A percentile compares a stretch with the other conserved stretches of the same genome.
Evolutionary conservation across 2,113 vertebrate species (phyloP).

Genomic region (Anarhynchus alexandrinus): DNA sequence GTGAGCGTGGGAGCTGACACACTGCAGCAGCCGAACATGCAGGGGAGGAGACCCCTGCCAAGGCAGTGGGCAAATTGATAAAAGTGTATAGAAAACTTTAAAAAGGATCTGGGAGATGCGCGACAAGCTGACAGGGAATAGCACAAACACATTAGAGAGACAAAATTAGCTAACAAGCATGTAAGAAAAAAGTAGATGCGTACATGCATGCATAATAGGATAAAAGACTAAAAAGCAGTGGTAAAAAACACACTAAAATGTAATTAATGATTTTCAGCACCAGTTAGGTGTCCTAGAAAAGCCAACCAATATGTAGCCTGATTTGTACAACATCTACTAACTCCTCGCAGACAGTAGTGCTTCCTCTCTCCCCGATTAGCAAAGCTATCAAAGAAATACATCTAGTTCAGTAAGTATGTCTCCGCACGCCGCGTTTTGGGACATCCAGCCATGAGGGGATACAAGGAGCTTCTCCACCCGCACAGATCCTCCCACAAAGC

Average conservation of each 20-base stretch:
- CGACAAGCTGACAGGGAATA: not conserved
- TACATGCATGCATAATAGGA: not conserved
- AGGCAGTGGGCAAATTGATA: not conserved
- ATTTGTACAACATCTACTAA: not conserved
- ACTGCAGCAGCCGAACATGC: not conserved
- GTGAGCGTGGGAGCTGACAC: not conserved
- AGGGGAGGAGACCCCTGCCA: fast-evolving
- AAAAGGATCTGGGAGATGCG: not conserved
- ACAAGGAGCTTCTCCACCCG: not conserved
- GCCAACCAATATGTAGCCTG: not conserved
- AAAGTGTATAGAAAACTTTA: not conserved
- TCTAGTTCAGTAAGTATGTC: not conserved
- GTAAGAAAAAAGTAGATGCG: not conserved
- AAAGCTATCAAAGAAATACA: not conserved
- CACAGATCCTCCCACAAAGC: not conserved
- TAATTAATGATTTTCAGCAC: not conserved
- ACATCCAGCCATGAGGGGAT: not conserved
- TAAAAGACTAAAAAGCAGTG: not conserved
- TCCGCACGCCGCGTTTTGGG: not conserved
- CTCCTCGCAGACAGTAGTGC: not conserved
- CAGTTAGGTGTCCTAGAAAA: not conserved
- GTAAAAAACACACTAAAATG: not conserved
- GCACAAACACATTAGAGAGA: not conserved
- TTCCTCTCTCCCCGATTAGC: not conserved
- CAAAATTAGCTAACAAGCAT: not conserved